A percentile compares a stretch with the other conserved stretches of the same genome.
Conservation (phyloP, 2,888 invertebrate species). For the Balanococcus diminutus region DNA sequence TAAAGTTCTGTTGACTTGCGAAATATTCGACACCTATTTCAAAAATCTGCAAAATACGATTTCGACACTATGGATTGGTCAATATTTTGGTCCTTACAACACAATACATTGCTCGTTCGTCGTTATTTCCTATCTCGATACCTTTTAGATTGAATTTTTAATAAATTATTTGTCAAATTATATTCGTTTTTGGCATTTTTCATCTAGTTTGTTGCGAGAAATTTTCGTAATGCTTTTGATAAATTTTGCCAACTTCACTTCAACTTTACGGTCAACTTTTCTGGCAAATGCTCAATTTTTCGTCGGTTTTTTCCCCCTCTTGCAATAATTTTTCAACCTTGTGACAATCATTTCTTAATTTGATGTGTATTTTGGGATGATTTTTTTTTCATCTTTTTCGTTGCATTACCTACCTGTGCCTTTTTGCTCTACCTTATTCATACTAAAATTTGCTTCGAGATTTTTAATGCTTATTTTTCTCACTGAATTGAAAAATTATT, state of each 20-base stretch:
- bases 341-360: constrained; percentile 20
- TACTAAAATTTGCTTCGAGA: too few species aligned
- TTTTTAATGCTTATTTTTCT: too few species aligned
- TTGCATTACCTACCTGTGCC: not conserved
- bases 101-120: too few species aligned
- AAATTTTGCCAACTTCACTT: constrained; percentile 31
- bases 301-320: not conserved
- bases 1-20: not conserved
- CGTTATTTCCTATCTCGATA: not conserved
- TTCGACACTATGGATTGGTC: too few species aligned
- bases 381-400: not conserved
- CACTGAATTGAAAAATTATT: too few species aligned
- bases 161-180: constrained; percentile 35
- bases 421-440: too few species aligned
- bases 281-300: constrained; percentile 24
- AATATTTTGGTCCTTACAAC: too few species aligned
- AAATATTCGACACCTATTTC: not conserved
- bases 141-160: not conserved
- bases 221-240: constrained; percentile 12
- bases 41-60: not conserved
- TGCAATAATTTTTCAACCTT: constrained; percentile 29
- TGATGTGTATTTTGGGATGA: constrained; percentile 23
- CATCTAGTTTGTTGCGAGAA: constrained; percentile 20
- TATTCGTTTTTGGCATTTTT: not conserved
- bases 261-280: constrained; percentile 5